Base-by-base conservation (phyloP, 2,888 invertebrate species). In the Synergus gifuensis region DNA sequence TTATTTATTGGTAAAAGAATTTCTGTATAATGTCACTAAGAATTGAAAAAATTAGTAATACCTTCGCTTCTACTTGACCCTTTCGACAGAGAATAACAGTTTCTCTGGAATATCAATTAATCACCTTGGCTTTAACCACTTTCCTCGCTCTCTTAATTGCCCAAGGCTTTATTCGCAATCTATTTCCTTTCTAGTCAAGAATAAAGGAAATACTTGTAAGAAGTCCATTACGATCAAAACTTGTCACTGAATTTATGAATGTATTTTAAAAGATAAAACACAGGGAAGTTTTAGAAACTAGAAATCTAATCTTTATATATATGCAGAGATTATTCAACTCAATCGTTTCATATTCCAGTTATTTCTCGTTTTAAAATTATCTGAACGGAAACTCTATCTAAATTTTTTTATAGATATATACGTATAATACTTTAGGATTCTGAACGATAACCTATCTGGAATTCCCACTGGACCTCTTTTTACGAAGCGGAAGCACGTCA, bases 401-500 rank as follows among this genome's bases (percentile, higher is more conserved):
- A n/a, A n/a, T n/a, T 58, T 18, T 58, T 5, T 36, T 36, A 36
- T 36, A 46, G 3, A 46, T 46, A 46, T n/a, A 12, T 14, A 62
- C 42, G 12, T n/a, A 11, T 42, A 8, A 49, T 36, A 49, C 36
- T 73, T 49, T 49, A 36, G 54, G 5, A 22, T 54, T 73, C 49
- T 73, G 11, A 16, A n/a, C 54, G n/a, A 73, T 73, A 73, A 73
- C n/a, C 49, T 73, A 73, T 73, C 49, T 54, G 8, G 9, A 54
- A 69, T 49, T 36, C 36, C 54, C 36, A 16, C 3, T 54, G 49
- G 73, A 54, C 49, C 49, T 73, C 9, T 69, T 64, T 18, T 46
- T 46, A 4, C 16, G n/a, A 54, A 54, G 36, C 4, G 14, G 36
- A 73, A 49, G 7, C 16, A 73, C 36, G 36, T 12, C n/a, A 73